phyloP scores from a whole-genome alignment of 2,797 vertebrate genomes.

The Emys orbicularis region DNA sequence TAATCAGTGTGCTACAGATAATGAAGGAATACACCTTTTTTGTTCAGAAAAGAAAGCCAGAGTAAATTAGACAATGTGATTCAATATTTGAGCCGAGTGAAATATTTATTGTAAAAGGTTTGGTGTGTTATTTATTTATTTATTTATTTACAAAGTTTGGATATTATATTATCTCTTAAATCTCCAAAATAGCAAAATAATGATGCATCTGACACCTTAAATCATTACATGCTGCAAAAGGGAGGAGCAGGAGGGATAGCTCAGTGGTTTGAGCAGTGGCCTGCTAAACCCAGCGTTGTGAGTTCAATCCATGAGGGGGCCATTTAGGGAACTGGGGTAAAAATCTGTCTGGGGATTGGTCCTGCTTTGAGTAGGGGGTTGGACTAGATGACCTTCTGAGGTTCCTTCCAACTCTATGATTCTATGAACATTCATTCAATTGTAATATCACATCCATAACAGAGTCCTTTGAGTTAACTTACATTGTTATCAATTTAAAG shows the following conservation, averaged over 20 bases:
- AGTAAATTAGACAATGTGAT: constrained; percentile 47
- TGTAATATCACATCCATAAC: constrained; percentile 13
- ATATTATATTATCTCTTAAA: constrained; percentile 59
- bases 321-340: no score
- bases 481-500: constrained; percentile 20
- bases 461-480: not conserved
- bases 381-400: no score
- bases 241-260: no score
- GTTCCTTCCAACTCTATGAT: no score
- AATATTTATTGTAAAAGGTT: constrained; percentile 50
- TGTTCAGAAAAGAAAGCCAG: constrained; percentile 16
- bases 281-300: no score
- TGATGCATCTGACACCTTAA: constrained; percentile 49
- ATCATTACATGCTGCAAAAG: not conserved
- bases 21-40: not conserved
- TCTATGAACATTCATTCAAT: constrained; percentile 36
- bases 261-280: no score
- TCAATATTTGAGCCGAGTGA: constrained; percentile 52
- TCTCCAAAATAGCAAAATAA: constrained; percentile 56
- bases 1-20: constrained; percentile 43
- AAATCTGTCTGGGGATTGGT: no score
- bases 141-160: constrained; percentile 7
- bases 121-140: constrained; percentile 35
- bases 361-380: no score
- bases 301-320: no score